Base-by-base conservation (phyloP, 2,888 invertebrate species). In the Nomada lathburiana region DNA sequence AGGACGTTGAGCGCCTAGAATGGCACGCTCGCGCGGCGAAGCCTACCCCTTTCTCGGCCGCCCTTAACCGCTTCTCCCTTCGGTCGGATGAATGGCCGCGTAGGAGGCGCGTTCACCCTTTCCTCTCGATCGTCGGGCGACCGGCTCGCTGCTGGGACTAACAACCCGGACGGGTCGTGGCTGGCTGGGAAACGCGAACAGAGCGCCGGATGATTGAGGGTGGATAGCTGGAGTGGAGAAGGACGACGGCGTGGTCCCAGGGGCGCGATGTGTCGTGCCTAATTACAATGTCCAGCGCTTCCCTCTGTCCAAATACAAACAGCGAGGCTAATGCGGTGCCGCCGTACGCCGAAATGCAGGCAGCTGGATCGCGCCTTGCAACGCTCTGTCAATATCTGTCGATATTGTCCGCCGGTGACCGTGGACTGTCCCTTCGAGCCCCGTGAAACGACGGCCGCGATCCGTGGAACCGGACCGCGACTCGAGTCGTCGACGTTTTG, bases 251-350 rank as follows among this genome's bases (percentile, higher is more conserved):
- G 13, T 47, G 62, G 75, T 93, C 93, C 93, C 93, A 90, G 83
- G 93, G 92, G 93, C 89, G 89, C 92, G 92, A 93, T 93, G 92
- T 92, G 93, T 93, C 92, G 92, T 91, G 90, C 90, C 93, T 93
- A 93, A 93, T 94, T 93, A 93, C 93, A 93, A 93, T 92, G 92
- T 92, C 93, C 92, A 90, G 89, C 88, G 89, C 88, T 90, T 90
- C 90, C 90, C 91, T 89, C 90, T 90, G 88, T 90, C 88, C 91
- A 91, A 92, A 92, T 89, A 93, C 93, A 93, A 92, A 93, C 90
- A 92, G 88, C 87, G 80, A 84, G 88, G 91, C 91, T 91, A 93
- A 93, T 93, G 91, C 88, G 90, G 86, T 89, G 67, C 79, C 82
- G 67, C 72, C 77, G 80, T 83, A n/a, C 80, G 68, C 62, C 77